Evolutionary conservation across 2,797 vertebrate genomes (phyloP), one percentile per base, ranked within the genome.

Genomic region (Acrocephalus scirpaceus): DNA sequence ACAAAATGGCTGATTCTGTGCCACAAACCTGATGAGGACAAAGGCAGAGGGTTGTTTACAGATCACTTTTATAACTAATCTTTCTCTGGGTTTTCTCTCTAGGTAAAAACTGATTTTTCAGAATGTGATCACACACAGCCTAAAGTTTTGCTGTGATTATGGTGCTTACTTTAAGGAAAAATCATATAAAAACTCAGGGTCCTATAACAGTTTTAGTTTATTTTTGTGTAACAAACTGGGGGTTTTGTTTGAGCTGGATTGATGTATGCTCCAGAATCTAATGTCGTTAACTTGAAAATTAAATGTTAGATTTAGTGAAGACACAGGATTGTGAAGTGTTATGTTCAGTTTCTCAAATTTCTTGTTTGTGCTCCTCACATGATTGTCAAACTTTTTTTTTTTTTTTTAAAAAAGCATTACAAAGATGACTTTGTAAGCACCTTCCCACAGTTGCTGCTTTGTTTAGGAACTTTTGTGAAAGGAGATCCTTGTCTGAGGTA

Each of bases 391-490:
- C 1, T 66, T 95, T 82, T 83, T 87, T 88, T 38, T 15, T n/a
- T 26, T 53, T 30, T 26, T 36, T 36, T 36, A 36, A 36, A 38
- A 34, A 58, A 80, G 16, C 16, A 4, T 85, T 76, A 92, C 83
- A 88, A 95, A 92, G 93, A 89, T 94, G 70, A 76, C 94, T 96
- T 96, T 93, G 77, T 88, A 54, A 5, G 4, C 34, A 51, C 32
- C 53, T 82, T 90, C 53, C 60, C 64, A 94, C 93, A 96, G 80
- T 84, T 66, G 40, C 50, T 0, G 5, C 54, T 64, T 83, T 96
- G 86, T 96, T 90, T 67, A 65, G 78, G 58, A 86, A 47, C 90
- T 82, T 76, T 67, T 58, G 32, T 95, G 91, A 97, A 92, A 95
- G 91, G 61, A 81, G 23, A 23, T 48, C 40, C n/a, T 91, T 95